These are phyloP conservation scores for Andrena bicolor DNA, from an alignment of 2,888 invertebrate species.

Conservation along the genomic window DNA sequence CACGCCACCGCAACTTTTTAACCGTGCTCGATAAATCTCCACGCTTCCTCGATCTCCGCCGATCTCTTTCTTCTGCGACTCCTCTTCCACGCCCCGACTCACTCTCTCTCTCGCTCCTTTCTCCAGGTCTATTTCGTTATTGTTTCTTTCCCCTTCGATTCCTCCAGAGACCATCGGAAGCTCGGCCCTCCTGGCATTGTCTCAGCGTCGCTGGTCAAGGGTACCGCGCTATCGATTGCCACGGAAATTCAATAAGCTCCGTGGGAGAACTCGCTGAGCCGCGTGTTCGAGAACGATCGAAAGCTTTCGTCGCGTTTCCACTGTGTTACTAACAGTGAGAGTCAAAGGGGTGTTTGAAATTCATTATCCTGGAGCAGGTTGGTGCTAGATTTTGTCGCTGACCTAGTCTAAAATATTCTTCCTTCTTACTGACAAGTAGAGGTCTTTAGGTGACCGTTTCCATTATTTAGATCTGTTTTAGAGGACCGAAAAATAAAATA, in stretches of 20 bases:
- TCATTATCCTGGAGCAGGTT: too few relatives aligned
- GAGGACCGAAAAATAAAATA: too few relatives aligned
- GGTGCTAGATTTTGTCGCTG: too few relatives aligned
- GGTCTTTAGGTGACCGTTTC: too few relatives aligned
- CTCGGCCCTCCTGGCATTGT: conserved; percentile 29
- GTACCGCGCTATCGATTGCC: conserved; percentile 51
- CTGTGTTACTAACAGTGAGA: too few relatives aligned
- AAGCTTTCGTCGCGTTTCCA: too few relatives aligned
- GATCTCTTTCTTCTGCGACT: conserved; percentile 12
- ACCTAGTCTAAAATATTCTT: too few relatives aligned
- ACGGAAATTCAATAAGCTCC: conserved; percentile 47
- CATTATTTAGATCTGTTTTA: too few relatives aligned
- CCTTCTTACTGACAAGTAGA: too few relatives aligned
- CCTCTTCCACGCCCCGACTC: conserved; percentile 10
- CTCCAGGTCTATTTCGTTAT: conserved; percentile 35
- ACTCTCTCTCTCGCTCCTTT: not conserved
- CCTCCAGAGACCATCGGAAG: not conserved
- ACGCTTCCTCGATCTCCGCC: conserved; percentile 22
- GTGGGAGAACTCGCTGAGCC: conserved; percentile 15
- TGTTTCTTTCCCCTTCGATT: conserved; percentile 45
- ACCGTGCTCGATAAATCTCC: conserved; percentile 79
- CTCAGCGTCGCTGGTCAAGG: conserved; percentile 41
- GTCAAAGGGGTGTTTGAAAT: too few relatives aligned
- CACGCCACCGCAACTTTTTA: conserved; percentile 76
- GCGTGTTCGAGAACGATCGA: conserved; percentile 6